Conservation (phyloP, 1,140 invertebrate genomes). For the Euschistus heros region DNA sequence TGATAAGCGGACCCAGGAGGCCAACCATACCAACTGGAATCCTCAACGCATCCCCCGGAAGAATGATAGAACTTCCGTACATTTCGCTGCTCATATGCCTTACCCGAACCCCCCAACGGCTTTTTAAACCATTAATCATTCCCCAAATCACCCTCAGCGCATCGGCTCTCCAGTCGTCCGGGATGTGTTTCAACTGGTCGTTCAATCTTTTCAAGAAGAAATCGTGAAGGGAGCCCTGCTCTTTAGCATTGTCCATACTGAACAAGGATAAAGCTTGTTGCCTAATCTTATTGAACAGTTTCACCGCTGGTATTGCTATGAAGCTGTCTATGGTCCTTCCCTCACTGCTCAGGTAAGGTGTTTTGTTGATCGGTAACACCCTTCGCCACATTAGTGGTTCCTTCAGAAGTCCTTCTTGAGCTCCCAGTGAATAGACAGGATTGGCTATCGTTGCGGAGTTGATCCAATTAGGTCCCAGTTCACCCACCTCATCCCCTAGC, state of each 20-base stretch:
- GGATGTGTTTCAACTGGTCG: constrained; percentile 23
- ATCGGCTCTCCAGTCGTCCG: constrained; percentile 22
- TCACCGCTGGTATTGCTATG: constrained; percentile 48
- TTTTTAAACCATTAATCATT: constrained; percentile 39
- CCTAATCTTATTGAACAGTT: constrained; percentile 47
- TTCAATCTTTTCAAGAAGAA: constrained; percentile 21
- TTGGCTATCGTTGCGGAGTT: constrained; percentile 52
- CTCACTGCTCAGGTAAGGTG: constrained; percentile 51
- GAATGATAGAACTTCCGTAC: constrained; percentile 27
- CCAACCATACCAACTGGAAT: constrained; percentile 54
- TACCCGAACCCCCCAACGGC: constrained; percentile 44
- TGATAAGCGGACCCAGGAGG: constrained; percentile 49
- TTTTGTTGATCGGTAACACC: constrained; percentile 39
- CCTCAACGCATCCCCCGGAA: constrained; percentile 50
- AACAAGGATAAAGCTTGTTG: constrained; percentile 32
- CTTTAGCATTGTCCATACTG: constrained; percentile 37
- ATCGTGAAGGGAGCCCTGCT: constrained; percentile 35
- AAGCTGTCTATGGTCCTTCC: constrained; percentile 49
- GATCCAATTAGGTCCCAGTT: constrained; percentile 57
- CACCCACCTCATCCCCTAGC: constrained; percentile 57
- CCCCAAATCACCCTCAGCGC: constrained; percentile 21
- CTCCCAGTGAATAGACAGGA: constrained; percentile 51
- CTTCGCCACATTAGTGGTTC: constrained; percentile 34
- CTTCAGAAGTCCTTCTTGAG: constrained; percentile 48
- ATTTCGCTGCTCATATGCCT: constrained; percentile 10